These are phyloP conservation scores for Nemopilema nomurai DNA, from an alignment of 30 jellyfish, hydroid and myxozoan species.

Conservation along the genomic window DNA sequence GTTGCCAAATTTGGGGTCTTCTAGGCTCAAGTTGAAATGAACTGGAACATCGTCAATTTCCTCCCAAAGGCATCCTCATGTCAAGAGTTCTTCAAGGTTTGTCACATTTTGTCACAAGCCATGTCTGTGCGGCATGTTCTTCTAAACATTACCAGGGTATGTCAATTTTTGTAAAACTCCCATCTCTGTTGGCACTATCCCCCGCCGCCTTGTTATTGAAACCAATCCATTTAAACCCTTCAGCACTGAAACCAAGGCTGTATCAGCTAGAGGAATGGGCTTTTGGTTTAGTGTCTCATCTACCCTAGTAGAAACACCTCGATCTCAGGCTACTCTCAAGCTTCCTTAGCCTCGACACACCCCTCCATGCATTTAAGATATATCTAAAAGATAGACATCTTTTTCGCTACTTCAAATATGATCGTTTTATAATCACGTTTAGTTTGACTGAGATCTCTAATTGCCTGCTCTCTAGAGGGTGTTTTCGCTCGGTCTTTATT, in stretches of 20 bases:
- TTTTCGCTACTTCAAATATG: too few species aligned
- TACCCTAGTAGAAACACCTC: too few species aligned
- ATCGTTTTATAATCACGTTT: too few species aligned
- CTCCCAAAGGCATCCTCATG: constrained; percentile 89
- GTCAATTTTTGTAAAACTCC: neutral
- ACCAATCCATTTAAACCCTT: too few species aligned
- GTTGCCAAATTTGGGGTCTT: neutral
- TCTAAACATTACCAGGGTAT: neutral
- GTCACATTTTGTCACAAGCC: neutral
- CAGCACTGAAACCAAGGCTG: too few species aligned
- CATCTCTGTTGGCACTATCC: neutral
- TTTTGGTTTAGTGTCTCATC: too few species aligned
- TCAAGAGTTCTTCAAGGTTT: constrained; percentile 84
- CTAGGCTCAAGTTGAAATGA: constrained; percentile 91
- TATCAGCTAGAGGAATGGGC: too few species aligned
- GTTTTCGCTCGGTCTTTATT: too few species aligned
- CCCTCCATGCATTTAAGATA: neutral
- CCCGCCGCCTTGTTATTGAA: neutral
- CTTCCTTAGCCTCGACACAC: neutral
- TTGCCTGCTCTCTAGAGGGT: too few species aligned
- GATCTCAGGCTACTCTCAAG: neutral
- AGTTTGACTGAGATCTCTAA: too few species aligned
- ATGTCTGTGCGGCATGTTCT: neutral
- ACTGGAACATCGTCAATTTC: constrained; percentile 85
- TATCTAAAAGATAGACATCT: too few species aligned